phyloP scores from a whole-genome alignment of 2,113 vertebrate species.

The Edolisoma coerulescens region DNA sequence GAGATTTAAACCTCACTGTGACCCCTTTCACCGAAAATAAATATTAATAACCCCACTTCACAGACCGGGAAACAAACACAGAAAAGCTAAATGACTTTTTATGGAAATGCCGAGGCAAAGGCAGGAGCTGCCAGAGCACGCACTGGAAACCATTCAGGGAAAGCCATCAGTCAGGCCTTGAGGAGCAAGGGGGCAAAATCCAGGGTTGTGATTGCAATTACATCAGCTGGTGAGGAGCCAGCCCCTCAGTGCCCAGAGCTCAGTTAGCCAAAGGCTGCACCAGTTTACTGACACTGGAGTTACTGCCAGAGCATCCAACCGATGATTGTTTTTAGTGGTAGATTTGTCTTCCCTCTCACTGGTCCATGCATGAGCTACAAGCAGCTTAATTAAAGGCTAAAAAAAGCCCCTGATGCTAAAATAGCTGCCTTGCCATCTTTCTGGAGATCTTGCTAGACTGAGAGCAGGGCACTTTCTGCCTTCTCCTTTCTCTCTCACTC shows the following conservation, averaged over 20 bases:
- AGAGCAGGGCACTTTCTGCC: neutral
- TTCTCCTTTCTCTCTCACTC: neutral
- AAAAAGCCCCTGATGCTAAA: neutral
- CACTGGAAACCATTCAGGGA: neutral
- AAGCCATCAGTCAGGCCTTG: neutral
- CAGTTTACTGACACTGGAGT: neutral
- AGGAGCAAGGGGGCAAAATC: slow-evolving; percentile 3
- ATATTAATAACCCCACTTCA: neutral
- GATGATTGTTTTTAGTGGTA: neutral
- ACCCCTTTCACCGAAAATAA: neutral
- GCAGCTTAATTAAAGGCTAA: slow-evolving; percentile 1
- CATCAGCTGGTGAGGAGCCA: slow-evolving; percentile 1
- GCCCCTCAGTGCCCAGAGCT: neutral
- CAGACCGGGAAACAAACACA: neutral
- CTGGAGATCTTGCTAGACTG: neutral
- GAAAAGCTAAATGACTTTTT: neutral
- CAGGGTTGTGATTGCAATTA: neutral
- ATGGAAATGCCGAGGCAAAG: neutral
- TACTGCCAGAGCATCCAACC: neutral
- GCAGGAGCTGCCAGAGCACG: neutral
- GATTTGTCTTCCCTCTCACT: neutral
- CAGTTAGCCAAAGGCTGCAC: neutral
- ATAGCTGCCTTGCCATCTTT: neutral
- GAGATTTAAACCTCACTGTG: neutral
- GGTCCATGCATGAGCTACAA: neutral